phyloP scores from a whole-genome alignment of 2,113 vertebrate species.

The Hucho hucho region DNA sequence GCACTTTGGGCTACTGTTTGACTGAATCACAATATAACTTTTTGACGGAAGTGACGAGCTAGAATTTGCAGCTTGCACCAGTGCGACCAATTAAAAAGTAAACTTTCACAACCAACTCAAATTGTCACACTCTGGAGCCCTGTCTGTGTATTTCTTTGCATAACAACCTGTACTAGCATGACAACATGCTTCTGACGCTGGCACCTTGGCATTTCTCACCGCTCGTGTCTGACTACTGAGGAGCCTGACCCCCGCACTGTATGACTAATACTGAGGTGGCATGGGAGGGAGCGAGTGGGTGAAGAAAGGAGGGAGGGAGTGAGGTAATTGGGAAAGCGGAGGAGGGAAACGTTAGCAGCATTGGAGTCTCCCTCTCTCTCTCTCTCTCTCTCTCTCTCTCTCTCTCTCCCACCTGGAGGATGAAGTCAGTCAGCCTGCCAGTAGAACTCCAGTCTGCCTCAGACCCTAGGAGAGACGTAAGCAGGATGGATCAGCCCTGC shows the following conservation, averaged over 20 bases:
- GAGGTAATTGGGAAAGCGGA: not conserved
- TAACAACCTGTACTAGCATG: slow-evolving; percentile 8
- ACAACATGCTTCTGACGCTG: not conserved
- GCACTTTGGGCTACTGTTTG: no score
- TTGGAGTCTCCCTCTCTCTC: not conserved
- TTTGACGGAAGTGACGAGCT: no score
- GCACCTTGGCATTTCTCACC: not conserved
- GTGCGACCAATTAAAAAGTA: no score
- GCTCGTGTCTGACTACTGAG: not conserved
- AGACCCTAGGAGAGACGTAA: no score
- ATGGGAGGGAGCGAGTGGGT: not conserved
- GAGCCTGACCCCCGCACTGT: no score
- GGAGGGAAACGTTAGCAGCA: not conserved
- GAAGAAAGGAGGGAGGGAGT: not conserved
- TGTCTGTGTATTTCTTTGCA: not conserved
- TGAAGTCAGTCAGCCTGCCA: not conserved
- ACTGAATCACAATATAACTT: no score
- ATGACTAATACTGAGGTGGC: not conserved
- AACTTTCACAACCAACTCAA: no score
- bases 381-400: not conserved
- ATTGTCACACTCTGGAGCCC: not conserved
- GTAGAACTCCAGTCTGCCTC: no score
- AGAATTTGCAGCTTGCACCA: no score
- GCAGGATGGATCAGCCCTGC: no score
- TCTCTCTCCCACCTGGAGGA: not conserved